Conservation (phyloP, 2,113 vertebrate species). For the Chloebia gouldiae region DNA sequence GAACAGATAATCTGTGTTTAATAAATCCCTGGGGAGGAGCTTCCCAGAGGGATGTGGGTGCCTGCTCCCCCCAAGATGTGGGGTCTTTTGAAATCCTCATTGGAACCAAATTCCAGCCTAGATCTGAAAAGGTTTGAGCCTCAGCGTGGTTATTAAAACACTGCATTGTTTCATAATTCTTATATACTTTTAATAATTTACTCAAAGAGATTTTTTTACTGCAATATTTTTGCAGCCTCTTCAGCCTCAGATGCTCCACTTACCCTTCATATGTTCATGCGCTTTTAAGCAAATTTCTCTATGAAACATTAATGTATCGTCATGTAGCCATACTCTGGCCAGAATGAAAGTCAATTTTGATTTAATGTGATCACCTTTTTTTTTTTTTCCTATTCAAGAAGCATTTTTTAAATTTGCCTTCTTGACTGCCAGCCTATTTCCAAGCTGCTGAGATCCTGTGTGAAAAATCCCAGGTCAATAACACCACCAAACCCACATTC, state of each 20-base stretch:
- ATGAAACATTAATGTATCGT: not conserved
- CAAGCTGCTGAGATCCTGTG: not conserved
- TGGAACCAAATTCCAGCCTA: not conserved
- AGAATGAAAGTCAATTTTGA: not conserved
- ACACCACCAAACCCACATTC: not conserved
- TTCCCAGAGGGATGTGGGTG: not conserved
- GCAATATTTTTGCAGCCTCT: not conserved
- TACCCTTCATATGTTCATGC: not conserved
- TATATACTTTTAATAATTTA: not conserved
- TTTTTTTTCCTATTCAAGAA: fast-evolving
- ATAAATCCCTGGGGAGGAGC: not conserved
- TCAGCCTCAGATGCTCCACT: not conserved
- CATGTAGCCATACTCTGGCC: not conserved
- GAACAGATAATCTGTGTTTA: not conserved
- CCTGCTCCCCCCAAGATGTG: fast-evolving
- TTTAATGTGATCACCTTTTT: not conserved
- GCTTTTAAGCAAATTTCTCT: constrained; percentile 3
- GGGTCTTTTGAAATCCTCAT: not conserved
- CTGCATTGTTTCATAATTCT: not conserved
- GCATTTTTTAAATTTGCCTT: not conserved
- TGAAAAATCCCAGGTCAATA: not conserved
- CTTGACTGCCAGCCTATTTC: not conserved
- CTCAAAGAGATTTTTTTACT: not conserved
- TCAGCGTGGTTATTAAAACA: not conserved
- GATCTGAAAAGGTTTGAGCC: not conserved